Conservation (phyloP, 2,113 vertebrate genomes). For the Hirundichthys speculiger region DNA sequence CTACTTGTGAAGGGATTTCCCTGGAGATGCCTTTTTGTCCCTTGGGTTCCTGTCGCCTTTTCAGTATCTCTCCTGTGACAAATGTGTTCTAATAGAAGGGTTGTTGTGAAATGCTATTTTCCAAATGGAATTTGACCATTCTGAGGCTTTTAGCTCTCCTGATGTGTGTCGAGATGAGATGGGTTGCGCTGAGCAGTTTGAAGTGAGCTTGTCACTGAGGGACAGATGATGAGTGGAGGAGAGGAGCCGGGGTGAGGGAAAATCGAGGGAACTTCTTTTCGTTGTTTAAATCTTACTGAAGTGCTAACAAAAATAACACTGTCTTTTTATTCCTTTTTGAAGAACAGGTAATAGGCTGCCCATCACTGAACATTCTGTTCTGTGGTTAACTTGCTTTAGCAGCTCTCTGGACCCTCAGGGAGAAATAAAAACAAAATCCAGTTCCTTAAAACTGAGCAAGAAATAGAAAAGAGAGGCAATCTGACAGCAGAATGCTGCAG, state of each 20-base stretch:
- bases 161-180: constrained; percentile 67
- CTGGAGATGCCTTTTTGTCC: constrained; percentile 63
- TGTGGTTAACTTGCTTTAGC: constrained; percentile 60
- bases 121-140: constrained; percentile 69
- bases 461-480: constrained; percentile 20
- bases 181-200: constrained; percentile 64
- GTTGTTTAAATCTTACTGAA: not conserved
- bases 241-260: not conserved
- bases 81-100: constrained; percentile 71
- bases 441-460: constrained; percentile 38
- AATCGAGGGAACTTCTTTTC: constrained; percentile 47
- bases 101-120: constrained; percentile 76
- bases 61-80: constrained; percentile 61
- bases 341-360: constrained; percentile 72
- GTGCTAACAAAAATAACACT: constrained; percentile 30
- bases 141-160: constrained; percentile 72
- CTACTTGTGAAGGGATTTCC: constrained; percentile 71
- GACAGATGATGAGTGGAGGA: constrained; percentile 62
- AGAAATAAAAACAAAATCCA: constrained; percentile 65
- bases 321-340: constrained; percentile 58
- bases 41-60: constrained; percentile 44
- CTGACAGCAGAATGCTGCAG: constrained; percentile 43
- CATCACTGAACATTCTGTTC: constrained; percentile 60
- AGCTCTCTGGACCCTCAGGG: constrained; percentile 61
- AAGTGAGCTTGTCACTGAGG: constrained; percentile 70